Evolutionary conservation across 1,140 invertebrate genomes (phyloP), one percentile per base, ranked within the genome.

Genomic region (Brachionus paranguensis): DNA sequence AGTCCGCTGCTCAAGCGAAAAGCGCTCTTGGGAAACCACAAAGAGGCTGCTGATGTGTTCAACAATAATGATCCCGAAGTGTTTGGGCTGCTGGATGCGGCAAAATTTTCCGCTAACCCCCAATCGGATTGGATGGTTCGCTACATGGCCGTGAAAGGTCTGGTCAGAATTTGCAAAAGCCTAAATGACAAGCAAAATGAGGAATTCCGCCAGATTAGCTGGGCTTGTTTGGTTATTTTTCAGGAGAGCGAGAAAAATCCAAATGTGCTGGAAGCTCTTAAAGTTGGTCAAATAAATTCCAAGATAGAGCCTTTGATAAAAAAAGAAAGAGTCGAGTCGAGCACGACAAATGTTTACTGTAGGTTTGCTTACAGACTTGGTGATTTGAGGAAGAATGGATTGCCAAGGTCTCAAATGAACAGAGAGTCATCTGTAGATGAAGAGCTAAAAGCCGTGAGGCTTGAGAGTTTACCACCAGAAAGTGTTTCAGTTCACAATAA

Each of bases 241-340:
- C 86, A 88, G 65, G 86, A 86, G 6, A 78, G 84, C 29, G 89
- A 89, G 84, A 88, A 86, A 84, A 88, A 89, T 85, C 84, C 86
- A n/a, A 72, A 88, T 43, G 88, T 89, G 0, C 60, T 89, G 27
- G 88, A 89, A 76, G 89, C 88, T 41, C 85, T 89, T 0, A 89
- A 88, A 87, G 88, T 89, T 55, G 88, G 87, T 65, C 88, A 89
- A 87, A 88, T 89, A 76, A 78, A 81, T 37, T 81, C 78, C 10
- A 81, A 81, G 64, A 81, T 60, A 17, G 64, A 81, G 7, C n/a
- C 33, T 11, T 20, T 64, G 33, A 20, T 64, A 12, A 79, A 60
- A 37, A 41, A 8, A 20, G 33, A 20, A 29, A 55, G n/a, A 64
- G 11, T 43, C 11, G 20, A 79, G 11, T 17, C 24, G 6, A 20